Evolutionary conservation across 2,113 vertebrate species (phyloP), one percentile per base, ranked within the genome.

Genomic region (Pogonocichla stellata): DNA sequence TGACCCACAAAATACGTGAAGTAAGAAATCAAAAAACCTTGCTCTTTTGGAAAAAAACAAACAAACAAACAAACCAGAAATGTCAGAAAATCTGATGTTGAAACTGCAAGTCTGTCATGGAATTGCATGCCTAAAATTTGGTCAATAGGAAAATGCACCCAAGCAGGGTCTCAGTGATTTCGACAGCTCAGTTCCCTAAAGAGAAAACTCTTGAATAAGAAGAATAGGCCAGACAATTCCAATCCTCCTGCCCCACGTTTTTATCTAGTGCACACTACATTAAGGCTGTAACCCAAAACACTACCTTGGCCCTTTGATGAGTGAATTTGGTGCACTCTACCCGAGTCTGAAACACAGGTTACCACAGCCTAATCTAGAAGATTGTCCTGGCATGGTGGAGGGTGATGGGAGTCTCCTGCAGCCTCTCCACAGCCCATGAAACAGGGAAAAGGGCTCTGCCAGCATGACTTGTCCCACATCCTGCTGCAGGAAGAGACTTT

Each of bases 401-500:
- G 14, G 25, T 15, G 45, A 29, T 5, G 1, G 9, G 20, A 42
- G 12, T 20, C 34, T 74, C 13, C 65, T 50, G 13, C 1, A 2
- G 36, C 14, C 34, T 45, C 20, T 82, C 22, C 24, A 43, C 42
- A 62, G 42, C 17, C 34, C 3, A 0, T 1, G 3, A 22, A 61
- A n/a, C 4, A 29, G 25, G 34, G 26, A 93, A 23, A 61, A 38
- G 53, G 19, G 8, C 2, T 70, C 16, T 89, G 47, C 23, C 45
- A 42, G 14, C 19, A 9, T 0, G 0, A 29, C 17, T 42, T 74
- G 22, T 71, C 28, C 38, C 9, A 4, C 3, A 1, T 36, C 43
- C 33, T 54, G 36, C 62, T 10, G 34, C 2, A 9, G 60, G 57
- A 87, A 62, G 11, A 23, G 33, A 36, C 34, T 25, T 26, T 7